These are phyloP conservation scores for Eupithecia tripunctaria DNA, from an alignment of 2,888 invertebrate species.

Conservation along the genomic window DNA sequence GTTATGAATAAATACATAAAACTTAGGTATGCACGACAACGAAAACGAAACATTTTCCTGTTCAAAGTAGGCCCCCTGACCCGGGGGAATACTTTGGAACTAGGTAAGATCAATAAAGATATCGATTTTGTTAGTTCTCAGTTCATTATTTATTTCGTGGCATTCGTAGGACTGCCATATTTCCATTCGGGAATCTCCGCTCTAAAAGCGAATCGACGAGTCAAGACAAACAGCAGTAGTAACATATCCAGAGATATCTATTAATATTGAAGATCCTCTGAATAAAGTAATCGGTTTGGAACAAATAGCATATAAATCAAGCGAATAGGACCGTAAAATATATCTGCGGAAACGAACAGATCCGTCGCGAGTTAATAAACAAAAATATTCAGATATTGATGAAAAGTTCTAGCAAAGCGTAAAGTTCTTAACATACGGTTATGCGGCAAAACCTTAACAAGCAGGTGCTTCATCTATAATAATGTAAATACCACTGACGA, in stretches of 20 bases:
- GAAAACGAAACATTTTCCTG: no score
- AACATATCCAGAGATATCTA: slow-evolving; percentile 9
- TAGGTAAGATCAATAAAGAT: neutral
- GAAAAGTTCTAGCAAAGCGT: slow-evolving; percentile 22
- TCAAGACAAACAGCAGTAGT: slow-evolving; percentile 8
- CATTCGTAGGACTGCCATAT: neutral
- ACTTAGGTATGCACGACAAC: no score
- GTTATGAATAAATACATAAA: no score
- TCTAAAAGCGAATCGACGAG: neutral
- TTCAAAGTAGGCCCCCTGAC: no score
- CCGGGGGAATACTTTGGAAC: neutral
- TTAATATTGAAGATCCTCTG: slow-evolving; percentile 19
- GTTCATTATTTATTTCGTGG: neutral
- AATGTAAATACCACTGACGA: neutral
- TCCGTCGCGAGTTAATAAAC: slow-evolving; percentile 24
- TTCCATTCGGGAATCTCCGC: neutral
- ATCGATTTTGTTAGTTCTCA: neutral
- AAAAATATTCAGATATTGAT: slow-evolving; percentile 33
- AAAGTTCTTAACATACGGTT: slow-evolving; percentile 8
- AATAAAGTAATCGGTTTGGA: slow-evolving; percentile 23
- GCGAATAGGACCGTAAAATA: slow-evolving; percentile 29
- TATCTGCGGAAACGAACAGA: slow-evolving; percentile 23
- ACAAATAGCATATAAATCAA: slow-evolving; percentile 31
- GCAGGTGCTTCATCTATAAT: neutral
- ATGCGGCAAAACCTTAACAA: neutral